Percentiles rank a stretch among this genome's conserved stretches.
These are phyloP conservation scores for Panulirus ornatus DNA, from an alignment of 1,140 invertebrate genomes.

Conservation along the genomic window DNA sequence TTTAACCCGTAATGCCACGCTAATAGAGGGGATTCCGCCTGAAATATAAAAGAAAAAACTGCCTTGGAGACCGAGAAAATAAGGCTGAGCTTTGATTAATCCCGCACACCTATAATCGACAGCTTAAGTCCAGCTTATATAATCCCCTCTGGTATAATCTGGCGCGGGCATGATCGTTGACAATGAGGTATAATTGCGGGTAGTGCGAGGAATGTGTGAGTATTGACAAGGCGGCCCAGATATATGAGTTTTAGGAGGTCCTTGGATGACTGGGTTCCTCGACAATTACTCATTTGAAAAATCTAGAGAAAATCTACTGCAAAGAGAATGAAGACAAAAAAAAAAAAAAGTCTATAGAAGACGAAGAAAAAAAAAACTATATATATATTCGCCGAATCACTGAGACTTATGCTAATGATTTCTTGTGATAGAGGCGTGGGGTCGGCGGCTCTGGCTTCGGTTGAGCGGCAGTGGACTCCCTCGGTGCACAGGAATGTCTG, in stretches of 20 bases:
- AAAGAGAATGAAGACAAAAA: neutral
- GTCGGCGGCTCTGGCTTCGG: neutral
- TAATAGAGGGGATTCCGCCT: conserved; percentile 21
- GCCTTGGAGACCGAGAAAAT: conserved; percentile 23
- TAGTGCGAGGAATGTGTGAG: conserved; percentile 34
- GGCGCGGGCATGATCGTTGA: conserved; percentile 58
- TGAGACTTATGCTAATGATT: conserved; percentile 4
- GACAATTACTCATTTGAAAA: conserved; percentile 22
- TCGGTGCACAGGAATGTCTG: neutral
- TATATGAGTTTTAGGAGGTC: conserved; percentile 14
- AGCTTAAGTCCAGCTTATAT: conserved; percentile 54
- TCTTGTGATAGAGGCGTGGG: neutral
- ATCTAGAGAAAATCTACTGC: conserved; percentile 12
- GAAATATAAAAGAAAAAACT: conserved; percentile 46
- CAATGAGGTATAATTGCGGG: conserved; percentile 65
- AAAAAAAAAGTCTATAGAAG: neutral
- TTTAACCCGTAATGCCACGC: conserved; percentile 35
- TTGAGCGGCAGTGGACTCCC: neutral
- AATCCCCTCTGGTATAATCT: conserved; percentile 62
- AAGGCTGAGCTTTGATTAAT: conserved; percentile 51
- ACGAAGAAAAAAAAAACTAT: neutral
- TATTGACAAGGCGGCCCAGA: conserved; percentile 52
- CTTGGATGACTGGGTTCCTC: conserved; percentile 25
- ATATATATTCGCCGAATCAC: neutral
- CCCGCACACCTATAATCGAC: conserved; percentile 47